Evolutionary conservation across 2,888 invertebrate genomes (phyloP).

Genomic region (Mongoloraphidia duomilia): DNA sequence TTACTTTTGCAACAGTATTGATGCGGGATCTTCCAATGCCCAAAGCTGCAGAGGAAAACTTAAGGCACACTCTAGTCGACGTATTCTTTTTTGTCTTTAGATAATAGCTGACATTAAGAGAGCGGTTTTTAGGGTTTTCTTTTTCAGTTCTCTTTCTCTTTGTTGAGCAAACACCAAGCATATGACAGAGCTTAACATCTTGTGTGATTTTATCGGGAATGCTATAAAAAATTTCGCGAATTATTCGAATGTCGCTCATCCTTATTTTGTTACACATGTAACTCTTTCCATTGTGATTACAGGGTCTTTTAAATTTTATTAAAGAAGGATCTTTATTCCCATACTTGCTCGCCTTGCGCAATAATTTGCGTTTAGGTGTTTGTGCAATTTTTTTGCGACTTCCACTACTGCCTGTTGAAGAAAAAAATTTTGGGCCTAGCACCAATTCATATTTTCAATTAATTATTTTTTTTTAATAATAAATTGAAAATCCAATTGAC

Average conservation of each 20-base stretch:
- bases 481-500: no score
- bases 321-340: not conserved
- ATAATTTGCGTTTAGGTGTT: not conserved
- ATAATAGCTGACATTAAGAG: not conserved
- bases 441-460: no score
- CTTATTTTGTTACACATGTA: not conserved
- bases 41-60: not conserved
- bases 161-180: not conserved
- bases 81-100: not conserved
- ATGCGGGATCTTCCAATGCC: not conserved
- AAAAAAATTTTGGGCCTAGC: no score
- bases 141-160: not conserved
- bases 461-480: no score
- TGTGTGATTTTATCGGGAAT: not conserved
- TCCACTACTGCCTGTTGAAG: no score
- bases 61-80: not conserved
- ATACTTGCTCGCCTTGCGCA: not conserved
- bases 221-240: not conserved
- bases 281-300: not conserved
- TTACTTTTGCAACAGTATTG: not conserved
- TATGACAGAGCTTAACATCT: not conserved
- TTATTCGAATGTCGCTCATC: not conserved
- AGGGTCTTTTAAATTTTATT: slow-evolving; percentile 1
- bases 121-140: not conserved
- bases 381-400: not conserved